Conservation (phyloP, 2,888 invertebrate genomes). For the Drosophila parthenogenetica region DNA sequence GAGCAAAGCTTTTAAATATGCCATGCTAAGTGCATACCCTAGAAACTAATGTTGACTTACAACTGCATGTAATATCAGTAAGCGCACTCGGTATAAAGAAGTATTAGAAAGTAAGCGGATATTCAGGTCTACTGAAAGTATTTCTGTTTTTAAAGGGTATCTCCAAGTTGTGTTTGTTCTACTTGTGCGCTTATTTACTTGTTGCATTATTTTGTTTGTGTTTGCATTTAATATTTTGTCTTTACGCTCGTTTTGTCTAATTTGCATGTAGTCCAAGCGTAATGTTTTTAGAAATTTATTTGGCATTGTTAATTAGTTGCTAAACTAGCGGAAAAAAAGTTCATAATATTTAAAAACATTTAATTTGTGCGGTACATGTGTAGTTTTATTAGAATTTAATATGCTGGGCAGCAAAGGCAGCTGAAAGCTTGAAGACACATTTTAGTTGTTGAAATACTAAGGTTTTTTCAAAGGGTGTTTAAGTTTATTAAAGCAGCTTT, state of each 20-base stretch:
- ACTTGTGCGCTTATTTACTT: not conserved
- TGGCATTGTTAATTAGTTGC: conserved; percentile 27
- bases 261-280: conserved; percentile 1
- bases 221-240: conserved; percentile 26
- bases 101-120: no score
- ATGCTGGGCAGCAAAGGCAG: no score
- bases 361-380: not conserved
- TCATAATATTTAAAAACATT: not conserved
- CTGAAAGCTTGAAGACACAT: no score
- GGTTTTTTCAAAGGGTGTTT: no score
- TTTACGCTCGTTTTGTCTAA: conserved; percentile 10
- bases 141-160: not conserved
- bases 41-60: not conserved
- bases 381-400: no score
- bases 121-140: not conserved
- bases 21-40: conserved; percentile 4
- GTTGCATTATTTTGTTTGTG: conserved; percentile 4
- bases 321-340: not conserved
- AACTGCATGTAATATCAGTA: no score
- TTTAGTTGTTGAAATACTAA: no score
- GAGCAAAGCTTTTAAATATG: conserved; percentile 41
- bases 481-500: no score
- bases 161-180: not conserved
- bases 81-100: no score
- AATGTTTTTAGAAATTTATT: conserved; percentile 19